Conservation (phyloP, 2,113 vertebrate genomes). For the Mirounga angustirostris region DNA sequence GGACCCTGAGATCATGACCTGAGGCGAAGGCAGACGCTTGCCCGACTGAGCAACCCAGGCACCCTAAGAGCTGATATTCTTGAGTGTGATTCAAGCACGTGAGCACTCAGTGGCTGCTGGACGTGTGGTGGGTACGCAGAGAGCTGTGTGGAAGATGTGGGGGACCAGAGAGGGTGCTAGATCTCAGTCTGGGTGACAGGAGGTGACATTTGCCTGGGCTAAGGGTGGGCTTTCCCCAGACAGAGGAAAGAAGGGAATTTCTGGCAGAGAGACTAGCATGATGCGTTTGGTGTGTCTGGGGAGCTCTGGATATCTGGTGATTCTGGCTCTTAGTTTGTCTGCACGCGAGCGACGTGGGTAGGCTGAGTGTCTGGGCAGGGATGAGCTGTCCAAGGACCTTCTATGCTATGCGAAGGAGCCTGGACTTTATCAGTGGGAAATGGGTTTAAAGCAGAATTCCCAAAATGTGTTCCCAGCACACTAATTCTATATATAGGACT, state of each 20-base stretch:
- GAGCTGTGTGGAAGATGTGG: not conserved
- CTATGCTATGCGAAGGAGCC: not conserved
- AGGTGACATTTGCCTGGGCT: too few relatives aligned
- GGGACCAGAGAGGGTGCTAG: not conserved
- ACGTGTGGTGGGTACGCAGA: not conserved
- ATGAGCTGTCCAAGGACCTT: not conserved
- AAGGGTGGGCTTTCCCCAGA: not conserved
- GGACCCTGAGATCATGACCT: too few relatives aligned
- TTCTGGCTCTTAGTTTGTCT: not conserved
- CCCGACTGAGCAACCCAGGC: too few relatives aligned
- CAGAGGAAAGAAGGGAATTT: not conserved
- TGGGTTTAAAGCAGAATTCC: not conserved
- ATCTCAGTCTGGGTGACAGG: not conserved
- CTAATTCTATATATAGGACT: not conserved
- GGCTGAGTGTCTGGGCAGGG: not conserved
- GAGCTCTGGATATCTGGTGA: not conserved
- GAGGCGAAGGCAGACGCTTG: too few relatives aligned
- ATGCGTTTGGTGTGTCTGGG: not conserved
- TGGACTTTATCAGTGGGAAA: not conserved
- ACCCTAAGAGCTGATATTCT: too few relatives aligned
- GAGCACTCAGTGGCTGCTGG: rapidly evolving
- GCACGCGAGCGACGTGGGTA: rapidly evolving
- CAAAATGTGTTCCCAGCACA: not conserved
- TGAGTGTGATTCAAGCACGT: rapidly evolving
- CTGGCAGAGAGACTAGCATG: not conserved